Conservation (phyloP, 2,113 vertebrate genomes). For the Callipepla squamata region DNA sequence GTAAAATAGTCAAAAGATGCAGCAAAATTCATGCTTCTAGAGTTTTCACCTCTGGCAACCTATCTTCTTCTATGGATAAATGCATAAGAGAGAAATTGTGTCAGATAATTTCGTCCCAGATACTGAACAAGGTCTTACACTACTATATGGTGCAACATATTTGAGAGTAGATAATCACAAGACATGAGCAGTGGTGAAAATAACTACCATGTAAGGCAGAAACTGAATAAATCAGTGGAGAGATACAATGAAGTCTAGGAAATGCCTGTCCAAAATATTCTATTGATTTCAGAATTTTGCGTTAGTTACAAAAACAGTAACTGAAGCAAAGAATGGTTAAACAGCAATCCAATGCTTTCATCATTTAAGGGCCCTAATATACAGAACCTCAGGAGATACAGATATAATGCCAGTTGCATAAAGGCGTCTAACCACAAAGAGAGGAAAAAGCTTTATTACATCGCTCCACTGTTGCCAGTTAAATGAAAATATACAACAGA, state of each 20-base stretch:
- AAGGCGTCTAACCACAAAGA: neutral
- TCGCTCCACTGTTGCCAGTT: neutral
- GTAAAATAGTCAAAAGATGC: neutral
- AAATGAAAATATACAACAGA: neutral
- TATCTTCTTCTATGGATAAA: neutral
- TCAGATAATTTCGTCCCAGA: neutral
- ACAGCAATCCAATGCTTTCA: neutral
- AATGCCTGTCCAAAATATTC: neutral
- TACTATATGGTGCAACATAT: neutral
- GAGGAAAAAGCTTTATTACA: neutral
- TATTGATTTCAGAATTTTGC: neutral
- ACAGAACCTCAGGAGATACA: neutral
- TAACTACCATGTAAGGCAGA: neutral
- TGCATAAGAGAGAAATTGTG: neutral
- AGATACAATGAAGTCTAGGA: neutral
- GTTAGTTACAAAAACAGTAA: neutral
- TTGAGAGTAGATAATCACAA: neutral
- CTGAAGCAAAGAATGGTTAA: neutral
- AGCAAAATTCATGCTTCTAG: neutral
- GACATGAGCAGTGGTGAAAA: neutral
- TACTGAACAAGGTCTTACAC: neutral
- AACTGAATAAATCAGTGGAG: neutral
- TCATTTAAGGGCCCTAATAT: neutral
- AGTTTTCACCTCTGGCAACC: conserved; percentile 25
- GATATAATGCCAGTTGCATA: neutral